These are phyloP conservation scores for Furnarius figulus DNA, from an alignment of 2,113 vertebrate genomes.

Conservation along the genomic window DNA sequence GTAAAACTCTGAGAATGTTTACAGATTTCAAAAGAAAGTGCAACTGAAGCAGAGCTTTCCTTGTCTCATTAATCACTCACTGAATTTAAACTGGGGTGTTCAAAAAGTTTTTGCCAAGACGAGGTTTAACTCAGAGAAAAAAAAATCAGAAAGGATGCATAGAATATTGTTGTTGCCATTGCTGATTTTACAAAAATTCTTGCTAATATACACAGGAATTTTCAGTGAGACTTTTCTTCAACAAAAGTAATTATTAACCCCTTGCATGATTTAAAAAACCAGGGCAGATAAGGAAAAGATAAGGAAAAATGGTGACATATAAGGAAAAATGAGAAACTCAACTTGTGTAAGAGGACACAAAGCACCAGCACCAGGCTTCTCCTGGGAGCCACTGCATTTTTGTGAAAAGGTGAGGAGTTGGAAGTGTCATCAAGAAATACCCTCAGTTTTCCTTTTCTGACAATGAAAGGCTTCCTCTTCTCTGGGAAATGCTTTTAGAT, in stretches of 20 bases:
- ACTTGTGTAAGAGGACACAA: neutral
- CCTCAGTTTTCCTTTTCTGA: neutral
- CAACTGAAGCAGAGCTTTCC: neutral
- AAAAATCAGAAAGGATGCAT: accelerated
- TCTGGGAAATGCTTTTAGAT: neutral
- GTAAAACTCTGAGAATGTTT: neutral
- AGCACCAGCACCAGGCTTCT: neutral
- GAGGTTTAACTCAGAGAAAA: neutral
- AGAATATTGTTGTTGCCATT: neutral
- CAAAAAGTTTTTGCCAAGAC: neutral
- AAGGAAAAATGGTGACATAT: too few relatives aligned
- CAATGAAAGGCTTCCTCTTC: neutral
- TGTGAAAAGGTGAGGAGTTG: neutral
- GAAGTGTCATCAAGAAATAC: neutral
- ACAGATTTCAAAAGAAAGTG: neutral
- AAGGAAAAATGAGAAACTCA: neutral
- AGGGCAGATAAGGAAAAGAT: neutral
- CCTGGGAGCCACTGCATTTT: neutral
- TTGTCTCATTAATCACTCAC: neutral
- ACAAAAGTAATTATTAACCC: neutral
- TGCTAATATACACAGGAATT: neutral
- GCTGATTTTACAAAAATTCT: neutral
- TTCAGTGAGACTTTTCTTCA: neutral
- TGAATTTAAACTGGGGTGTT: neutral
- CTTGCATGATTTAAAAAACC: neutral